These are phyloP conservation scores for Lepus europaeus DNA, from an alignment of 2,113 vertebrate species.

Conservation along the genomic window DNA sequence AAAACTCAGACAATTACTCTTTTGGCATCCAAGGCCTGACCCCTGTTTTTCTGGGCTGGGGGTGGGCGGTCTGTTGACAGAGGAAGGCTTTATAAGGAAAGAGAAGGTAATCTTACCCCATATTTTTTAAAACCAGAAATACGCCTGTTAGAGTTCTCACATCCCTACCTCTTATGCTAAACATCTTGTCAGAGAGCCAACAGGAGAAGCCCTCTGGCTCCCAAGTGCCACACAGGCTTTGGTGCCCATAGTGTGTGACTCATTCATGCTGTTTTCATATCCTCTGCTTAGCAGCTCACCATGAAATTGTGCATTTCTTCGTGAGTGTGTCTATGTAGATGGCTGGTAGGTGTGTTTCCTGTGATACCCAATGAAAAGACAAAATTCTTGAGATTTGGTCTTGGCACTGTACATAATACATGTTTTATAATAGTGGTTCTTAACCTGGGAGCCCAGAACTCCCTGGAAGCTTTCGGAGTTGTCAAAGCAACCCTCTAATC, in stretches of 20 bases:
- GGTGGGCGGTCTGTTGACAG: constrained; percentile 6
- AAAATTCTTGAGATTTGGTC: constrained; percentile 22
- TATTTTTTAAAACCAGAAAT: constrained; percentile 36
- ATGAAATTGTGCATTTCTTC: constrained; percentile 58
- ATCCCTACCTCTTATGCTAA: constrained; percentile 11
- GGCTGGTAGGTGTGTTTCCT: constrained; percentile 30
- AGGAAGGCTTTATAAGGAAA: constrained; percentile 76
- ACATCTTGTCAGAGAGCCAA: constrained; percentile 40
- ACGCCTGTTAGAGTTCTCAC: background rate
- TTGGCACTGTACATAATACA: background rate
- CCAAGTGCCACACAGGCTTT: constrained; percentile 21
- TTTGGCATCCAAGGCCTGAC: constrained; percentile 67
- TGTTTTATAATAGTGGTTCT: background rate
- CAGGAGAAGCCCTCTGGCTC: background rate
- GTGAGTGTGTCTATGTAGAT: constrained; percentile 36
- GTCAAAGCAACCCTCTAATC: background rate
- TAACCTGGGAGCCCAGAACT: background rate
- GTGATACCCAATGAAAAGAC: constrained; percentile 16
- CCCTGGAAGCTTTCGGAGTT: background rate
- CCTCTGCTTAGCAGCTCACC: background rate
- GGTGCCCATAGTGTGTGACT: background rate
- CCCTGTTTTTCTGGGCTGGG: constrained; percentile 55
- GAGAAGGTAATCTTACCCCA: constrained; percentile 3
- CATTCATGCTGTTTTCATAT: constrained; percentile 32
- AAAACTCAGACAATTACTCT: constrained; percentile 77